phyloP scores from a whole-genome alignment of 2,888 invertebrate species.

The Epicampocera succincta region DNA sequence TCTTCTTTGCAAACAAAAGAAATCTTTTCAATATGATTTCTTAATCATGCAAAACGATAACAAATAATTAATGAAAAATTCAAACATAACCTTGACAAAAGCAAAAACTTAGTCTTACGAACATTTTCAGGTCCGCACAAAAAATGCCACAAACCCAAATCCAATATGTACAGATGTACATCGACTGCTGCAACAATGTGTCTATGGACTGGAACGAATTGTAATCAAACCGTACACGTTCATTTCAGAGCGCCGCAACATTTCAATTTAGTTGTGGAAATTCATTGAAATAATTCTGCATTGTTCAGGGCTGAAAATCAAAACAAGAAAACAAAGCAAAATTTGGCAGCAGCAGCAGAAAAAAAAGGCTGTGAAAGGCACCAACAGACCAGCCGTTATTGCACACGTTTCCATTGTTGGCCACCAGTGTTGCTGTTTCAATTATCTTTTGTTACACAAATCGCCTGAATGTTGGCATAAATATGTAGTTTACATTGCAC shows the following conservation, averaged over 20 bases:
- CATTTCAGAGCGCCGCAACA: constrained; percentile 28
- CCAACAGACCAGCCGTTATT: constrained; percentile 48
- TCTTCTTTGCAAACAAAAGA: not conserved
- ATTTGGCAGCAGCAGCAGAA: too few relatives aligned
- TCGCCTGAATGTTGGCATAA: constrained; percentile 38
- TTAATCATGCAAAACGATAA: not conserved
- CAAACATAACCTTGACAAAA: constrained; percentile 33
- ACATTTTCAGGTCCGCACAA: not conserved
- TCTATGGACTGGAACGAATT: constrained; percentile 29
- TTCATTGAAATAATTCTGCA: constrained; percentile 32
- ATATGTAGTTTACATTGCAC: constrained; percentile 20
- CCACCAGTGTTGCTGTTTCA: constrained; percentile 62
- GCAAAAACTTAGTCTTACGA: too few relatives aligned
- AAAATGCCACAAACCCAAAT: constrained; percentile 11
- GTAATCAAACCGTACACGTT: constrained; percentile 33
- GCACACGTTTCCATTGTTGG: constrained; percentile 57
- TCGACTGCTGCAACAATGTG: constrained; percentile 1
- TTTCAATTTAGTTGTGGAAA: constrained; percentile 44
- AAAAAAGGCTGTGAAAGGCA: constrained; percentile 2
- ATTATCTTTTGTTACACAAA: constrained; percentile 60
- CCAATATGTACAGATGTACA: not conserved
- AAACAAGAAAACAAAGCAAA: too few relatives aligned
- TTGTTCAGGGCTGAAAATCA: constrained; percentile 29
- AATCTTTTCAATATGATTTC: not conserved
- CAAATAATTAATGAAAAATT: not conserved